phyloP scores from a whole-genome alignment of 2,888 invertebrate species.

The Leistus spinibarbis region DNA sequence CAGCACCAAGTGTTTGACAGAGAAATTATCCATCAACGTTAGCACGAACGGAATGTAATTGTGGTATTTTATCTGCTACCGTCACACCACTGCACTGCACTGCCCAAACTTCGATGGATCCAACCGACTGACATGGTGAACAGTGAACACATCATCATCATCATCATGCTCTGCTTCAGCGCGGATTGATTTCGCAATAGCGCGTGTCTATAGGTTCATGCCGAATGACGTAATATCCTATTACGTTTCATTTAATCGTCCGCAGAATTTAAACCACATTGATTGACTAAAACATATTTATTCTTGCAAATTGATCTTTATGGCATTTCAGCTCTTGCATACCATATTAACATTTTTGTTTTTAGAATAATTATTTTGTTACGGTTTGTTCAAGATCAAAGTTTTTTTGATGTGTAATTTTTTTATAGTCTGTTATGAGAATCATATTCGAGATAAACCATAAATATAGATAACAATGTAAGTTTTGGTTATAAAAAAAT shows the following conservation, averaged over 20 bases:
- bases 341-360: too few species aligned
- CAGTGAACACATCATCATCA: neutral
- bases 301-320: neutral
- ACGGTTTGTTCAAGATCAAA: too few species aligned
- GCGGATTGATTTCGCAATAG: neutral
- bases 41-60: slow-evolving; percentile 9
- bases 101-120: neutral
- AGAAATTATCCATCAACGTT: slow-evolving; percentile 20
- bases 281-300: neutral
- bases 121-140: neutral
- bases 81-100: neutral
- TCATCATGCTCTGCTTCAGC: neutral
- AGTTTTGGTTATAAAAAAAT: too few species aligned
- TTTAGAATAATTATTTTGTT: too few species aligned
- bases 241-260: neutral
- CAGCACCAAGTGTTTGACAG: slow-evolving; percentile 9
- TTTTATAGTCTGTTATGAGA: too few species aligned
- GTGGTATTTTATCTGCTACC: slow-evolving; percentile 10
- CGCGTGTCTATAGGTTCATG: neutral
- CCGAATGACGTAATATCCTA: neutral
- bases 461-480: too few species aligned
- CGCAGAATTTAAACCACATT: neutral
- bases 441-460: too few species aligned
- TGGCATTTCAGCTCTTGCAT: neutral
- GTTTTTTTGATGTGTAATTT: too few species aligned